Evolutionary conservation across 2,888 invertebrate genomes (phyloP), one percentile per base, ranked within the genome.

Genomic region (Palloptera scutellata): DNA sequence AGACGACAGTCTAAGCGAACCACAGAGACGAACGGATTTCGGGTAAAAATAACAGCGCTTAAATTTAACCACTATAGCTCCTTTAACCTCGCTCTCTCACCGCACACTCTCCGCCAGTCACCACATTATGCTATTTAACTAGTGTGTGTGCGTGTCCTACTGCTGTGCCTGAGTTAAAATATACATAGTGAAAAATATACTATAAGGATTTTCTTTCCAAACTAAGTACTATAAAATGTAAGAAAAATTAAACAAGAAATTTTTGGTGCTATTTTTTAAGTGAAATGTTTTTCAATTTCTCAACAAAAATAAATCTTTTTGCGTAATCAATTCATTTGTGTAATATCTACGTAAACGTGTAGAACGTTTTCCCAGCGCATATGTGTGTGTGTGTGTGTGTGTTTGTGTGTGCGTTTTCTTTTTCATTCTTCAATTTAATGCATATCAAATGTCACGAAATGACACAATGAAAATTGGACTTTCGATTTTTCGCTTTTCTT

Each of bases 1-100:
- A 80, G 81, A 81, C 79, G 80, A 81, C 84, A 85, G 85, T 85
- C 83, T 83, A 81, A 85, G 83, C 80, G 83, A 85, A 85, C 84
- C 83, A 84, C 84, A 81, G 81, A 83, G 81, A 81, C 82, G 83
- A 83, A 84, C 84, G 85, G 85, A 84, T 83, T 83, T 82, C 84
- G 84, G 84, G 84, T 81, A 80, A 80, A 76, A 70, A 64, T 30
- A 70, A 62, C 70, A 74, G 73, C 71, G 74, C 70, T 67, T 66
- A 59, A 12, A 61, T 45, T 61, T 42, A 61, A 41, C 45, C 53
- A 66, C 54, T 61, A 54, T 45, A 54, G 6, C 6, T 54, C 17
- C 19, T 20, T 54, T 54, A 15, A 15, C 15, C 48, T 48, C 15
- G 48, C 48, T 48, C 15, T 13, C 11, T 48, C 15, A 5, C 15